Conservation (phyloP, 2,797 vertebrate species). For the Eulemur coronatus region DNA sequence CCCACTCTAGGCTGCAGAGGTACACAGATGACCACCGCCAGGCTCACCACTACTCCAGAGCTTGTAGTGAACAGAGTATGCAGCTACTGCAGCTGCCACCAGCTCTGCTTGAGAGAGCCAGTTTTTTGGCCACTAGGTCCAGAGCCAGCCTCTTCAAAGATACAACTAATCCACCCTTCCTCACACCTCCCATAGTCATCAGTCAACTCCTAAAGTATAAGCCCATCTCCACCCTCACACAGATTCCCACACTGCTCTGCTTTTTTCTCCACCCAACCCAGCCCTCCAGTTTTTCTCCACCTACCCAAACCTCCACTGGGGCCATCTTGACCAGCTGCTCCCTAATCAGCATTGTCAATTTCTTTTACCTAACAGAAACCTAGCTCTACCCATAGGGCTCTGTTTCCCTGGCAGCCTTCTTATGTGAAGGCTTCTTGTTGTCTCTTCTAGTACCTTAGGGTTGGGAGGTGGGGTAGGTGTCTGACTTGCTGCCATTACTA, state of each 20-base stretch:
- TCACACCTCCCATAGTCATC: neutral
- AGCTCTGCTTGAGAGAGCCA: neutral
- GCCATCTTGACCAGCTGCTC: neutral
- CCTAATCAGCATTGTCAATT: neutral
- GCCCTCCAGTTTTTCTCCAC: neutral
- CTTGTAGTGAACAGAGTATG: neutral
- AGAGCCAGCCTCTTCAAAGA: neutral
- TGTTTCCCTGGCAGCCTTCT: neutral
- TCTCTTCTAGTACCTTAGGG: neutral
- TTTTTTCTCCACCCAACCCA: neutral
- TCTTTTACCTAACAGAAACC: slow-evolving; percentile 10
- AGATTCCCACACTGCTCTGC: neutral
- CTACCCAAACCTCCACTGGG: neutral
- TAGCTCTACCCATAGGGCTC: neutral
- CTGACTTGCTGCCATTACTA: neutral
- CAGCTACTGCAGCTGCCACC: neutral
- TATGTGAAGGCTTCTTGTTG: neutral
- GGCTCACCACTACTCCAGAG: neutral
- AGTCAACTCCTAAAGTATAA: neutral
- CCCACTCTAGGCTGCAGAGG: neutral
- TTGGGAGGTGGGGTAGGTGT: neutral
- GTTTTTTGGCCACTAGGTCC: neutral
- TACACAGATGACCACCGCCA: neutral
- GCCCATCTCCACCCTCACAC: neutral
- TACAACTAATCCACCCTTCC: neutral